A percentile compares a stretch with the other conserved stretches of the same genome.
phyloP scores from a whole-genome alignment of 1,140 invertebrate genomes.

The Paralvinella palmiformis region DNA sequence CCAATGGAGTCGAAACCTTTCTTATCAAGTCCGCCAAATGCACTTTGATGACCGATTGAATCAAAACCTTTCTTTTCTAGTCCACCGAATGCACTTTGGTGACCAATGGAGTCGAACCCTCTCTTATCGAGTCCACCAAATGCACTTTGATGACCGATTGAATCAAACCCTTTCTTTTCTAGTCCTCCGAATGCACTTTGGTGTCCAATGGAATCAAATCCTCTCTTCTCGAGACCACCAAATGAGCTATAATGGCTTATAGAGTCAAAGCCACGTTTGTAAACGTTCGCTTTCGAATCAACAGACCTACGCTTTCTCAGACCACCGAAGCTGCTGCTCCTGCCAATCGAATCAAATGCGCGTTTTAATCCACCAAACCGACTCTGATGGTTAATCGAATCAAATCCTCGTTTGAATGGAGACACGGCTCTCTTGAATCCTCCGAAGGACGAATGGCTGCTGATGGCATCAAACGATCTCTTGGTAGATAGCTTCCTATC shows the following conservation, averaged over 20 bases:
- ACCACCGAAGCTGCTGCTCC: conserved; percentile 13
- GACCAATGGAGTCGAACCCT: conserved; percentile 8
- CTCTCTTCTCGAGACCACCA: conserved; percentile 8
- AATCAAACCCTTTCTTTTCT: conserved; percentile 9
- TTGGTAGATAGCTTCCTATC: no score
- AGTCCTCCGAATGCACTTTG: conserved; percentile 1
- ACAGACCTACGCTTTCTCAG: background rate
- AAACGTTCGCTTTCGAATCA: background rate
- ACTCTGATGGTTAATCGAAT: background rate
- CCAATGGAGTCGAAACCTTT: conserved; percentile 2
- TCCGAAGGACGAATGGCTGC: background rate
- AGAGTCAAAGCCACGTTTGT: conserved; percentile 10
- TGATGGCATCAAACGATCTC: background rate
- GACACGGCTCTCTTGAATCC: background rate
- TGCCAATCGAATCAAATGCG: conserved; percentile 10
- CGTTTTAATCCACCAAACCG: conserved; percentile 2
- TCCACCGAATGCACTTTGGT: conserved; percentile 9
- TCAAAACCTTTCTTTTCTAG: conserved; percentile 8
- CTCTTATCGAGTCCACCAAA: conserved; percentile 8
- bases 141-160: background rate
- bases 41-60: conserved; percentile 1
- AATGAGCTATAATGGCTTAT: conserved; percentile 1
- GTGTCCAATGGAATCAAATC: conserved; percentile 7
- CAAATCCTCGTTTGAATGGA: background rate
- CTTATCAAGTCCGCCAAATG: conserved; percentile 7